Evolutionary conservation across 2,797 vertebrate genomes (phyloP).

Genomic region (Pangasius krempfi): DNA sequence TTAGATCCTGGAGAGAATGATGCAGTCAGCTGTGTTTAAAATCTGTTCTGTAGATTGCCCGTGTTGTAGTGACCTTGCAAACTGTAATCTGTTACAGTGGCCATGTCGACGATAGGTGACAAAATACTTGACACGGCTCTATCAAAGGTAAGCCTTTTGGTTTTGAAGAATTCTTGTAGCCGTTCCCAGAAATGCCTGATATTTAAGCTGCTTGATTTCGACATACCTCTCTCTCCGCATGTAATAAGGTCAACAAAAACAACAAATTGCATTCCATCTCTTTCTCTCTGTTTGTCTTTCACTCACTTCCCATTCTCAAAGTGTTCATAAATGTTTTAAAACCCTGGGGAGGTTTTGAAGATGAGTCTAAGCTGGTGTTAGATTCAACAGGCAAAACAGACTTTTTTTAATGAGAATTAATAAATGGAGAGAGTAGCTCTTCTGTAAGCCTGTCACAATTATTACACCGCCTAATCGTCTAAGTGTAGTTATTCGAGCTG

Average conservation of each 20-base stretch:
- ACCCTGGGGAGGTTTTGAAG: not conserved
- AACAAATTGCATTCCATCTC: not conserved
- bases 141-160: conserved; percentile 85
- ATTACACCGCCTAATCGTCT: not conserved
- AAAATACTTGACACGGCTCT: conserved; percentile 95
- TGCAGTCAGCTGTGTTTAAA: not conserved
- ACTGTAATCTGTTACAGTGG: conserved; percentile 75
- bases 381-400: not conserved
- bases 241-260: not conserved
- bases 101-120: conserved; percentile 94
- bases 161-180: not conserved
- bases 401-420: not conserved
- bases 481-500: not conserved
- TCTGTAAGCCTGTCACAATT: not conserved
- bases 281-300: not conserved
- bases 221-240: not conserved
- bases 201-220: not conserved
- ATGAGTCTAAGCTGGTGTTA: not conserved
- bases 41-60: not conserved
- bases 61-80: too few relatives aligned
- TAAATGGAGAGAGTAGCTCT: not conserved
- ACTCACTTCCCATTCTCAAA: not conserved
- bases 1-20: not conserved
- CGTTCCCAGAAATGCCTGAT: not conserved
- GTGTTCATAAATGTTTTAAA: not conserved